A percentile compares a stretch with the other conserved stretches of the same genome.
Conservation (phyloP, 2,113 vertebrate genomes). For the Crocuta crocuta region DNA sequence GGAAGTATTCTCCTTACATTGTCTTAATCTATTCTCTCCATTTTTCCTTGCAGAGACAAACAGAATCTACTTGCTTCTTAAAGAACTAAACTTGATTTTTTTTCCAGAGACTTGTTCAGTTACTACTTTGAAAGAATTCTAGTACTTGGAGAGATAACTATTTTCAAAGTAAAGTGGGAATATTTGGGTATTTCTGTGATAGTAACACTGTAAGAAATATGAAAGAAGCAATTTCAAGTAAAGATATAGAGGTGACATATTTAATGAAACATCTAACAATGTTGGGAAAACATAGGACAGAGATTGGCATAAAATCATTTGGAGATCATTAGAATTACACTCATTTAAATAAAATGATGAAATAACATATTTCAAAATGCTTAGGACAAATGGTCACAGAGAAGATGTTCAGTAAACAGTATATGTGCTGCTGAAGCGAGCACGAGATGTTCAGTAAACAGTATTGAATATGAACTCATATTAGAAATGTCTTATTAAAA, state of each 20-base stretch:
- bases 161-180: not conserved
- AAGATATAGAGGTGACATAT: not conserved
- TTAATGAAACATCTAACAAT: not conserved
- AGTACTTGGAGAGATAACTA: not conserved
- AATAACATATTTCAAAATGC: not conserved
- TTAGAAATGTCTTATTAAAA: not conserved
- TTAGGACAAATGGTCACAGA: not conserved
- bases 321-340: not conserved
- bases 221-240: not conserved
- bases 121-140: not conserved
- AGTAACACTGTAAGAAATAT: not conserved
- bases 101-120: not conserved
- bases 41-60: conserved; percentile 44
- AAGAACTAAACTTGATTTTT: conserved; percentile 28
- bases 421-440: not conserved
- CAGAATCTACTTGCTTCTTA: not conserved
- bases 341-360: not conserved
- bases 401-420: not conserved
- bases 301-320: not conserved
- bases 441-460: not conserved
- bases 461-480: not conserved
- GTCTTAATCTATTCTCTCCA: conserved; percentile 78
- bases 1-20: conserved; percentile 85
- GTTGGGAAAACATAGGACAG: not conserved
- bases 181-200: not conserved